Base-by-base conservation (phyloP, 2,797 vertebrate species). In the Centroberyx gerrardi region DNA sequence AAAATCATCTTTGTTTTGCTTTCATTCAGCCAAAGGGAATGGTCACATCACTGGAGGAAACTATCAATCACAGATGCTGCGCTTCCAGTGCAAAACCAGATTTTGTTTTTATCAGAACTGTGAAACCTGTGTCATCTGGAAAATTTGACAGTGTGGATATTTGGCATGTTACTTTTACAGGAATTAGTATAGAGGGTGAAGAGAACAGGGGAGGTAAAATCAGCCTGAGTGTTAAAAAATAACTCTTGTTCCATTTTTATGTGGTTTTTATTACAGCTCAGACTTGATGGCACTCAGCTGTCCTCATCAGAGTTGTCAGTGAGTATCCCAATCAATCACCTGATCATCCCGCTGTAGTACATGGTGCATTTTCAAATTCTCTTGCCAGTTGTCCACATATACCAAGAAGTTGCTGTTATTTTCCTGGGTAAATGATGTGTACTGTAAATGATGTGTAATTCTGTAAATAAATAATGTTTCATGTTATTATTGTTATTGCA, bases 261-360 rank as follows among this genome's bases (percentile, higher is more conserved):
- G 7, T 56, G 33, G 13, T 78, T 40, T 80, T 1, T 66, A 3
- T 74, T 62, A 5, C 92, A 99, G 98, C 93, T 99, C 69, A 93
- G 94, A 68, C 95, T 99, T 61, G 95, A 99, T 62, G 96, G 97
- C 4, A 71, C 86, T 46, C 71, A 70, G 2, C 90, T 99, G 66
- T 95, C 96, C 22, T 93, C 92, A 8, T 94, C 93, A 0, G 97
- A 99, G 87, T 76, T 97, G 56, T 93, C 95, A 78, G 98, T 99
- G 80, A 95, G 97, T 94, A 75, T 31, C 17, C 12, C n/a, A 29
- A 0, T 40, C 10, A 14, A 10, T n/a, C n/a, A 22, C 22, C n/a
- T 31, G 18, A 31, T 33, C 17, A 9, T 12, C 12, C 18, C 4
- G 40, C 56, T 17, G n/a, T 4, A 52, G 36, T 38, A 54, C 10